Evolutionary conservation across 2,113 vertebrate species (phyloP), one percentile per base, ranked within the genome.

Genomic region (Peromyscus maniculatus): DNA sequence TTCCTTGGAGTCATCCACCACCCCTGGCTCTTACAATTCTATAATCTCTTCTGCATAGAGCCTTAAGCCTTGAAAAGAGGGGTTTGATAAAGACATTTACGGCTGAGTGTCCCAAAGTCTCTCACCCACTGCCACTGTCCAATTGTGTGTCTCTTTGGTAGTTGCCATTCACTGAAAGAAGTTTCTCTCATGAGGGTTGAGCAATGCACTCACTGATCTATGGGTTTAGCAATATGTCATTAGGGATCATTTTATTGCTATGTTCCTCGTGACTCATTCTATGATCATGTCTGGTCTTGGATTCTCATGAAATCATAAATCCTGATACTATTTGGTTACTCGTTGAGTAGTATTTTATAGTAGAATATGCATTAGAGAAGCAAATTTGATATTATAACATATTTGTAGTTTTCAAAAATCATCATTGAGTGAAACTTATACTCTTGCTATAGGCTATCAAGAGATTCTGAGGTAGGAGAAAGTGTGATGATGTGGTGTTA

Each of bases 291-390:
- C 52, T 94, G 22, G 7, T 92, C 39, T 89, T 46, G 90, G 91
- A 87, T 69, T 33, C 13, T 89, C 64, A 80, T 49, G 21, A 91
- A 92, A 95, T 21, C 36, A 87, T 88, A 28, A 94, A 88, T 17
- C 16, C 64, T n/a, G 39, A 91, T 26, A 69, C n/a, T 80, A 7
- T 6, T 80, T 39, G 17, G 16, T 96, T 91, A 86, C 19, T 66
- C 36, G 95, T 94, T 88, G 33, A 72, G 59, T 82, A 92, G 15
- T 26, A 90, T 82, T 96, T 89, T 87, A 77, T 80, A 87, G 75
- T 55, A 91, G 72, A 91, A 87, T 92, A 84, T 19, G 52, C 26
- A 55, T 78, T 89, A 95, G 28, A 69, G 80, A 92, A 95, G 55
- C 21, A 86, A 96, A 87, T 84, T 72, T 90, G 19, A 72, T 89